A percentile compares a stretch with the other conserved stretches of the same genome.
Evolutionary conservation across 2,888 invertebrate species (phyloP).

Genomic region (Rhingia campestris): DNA sequence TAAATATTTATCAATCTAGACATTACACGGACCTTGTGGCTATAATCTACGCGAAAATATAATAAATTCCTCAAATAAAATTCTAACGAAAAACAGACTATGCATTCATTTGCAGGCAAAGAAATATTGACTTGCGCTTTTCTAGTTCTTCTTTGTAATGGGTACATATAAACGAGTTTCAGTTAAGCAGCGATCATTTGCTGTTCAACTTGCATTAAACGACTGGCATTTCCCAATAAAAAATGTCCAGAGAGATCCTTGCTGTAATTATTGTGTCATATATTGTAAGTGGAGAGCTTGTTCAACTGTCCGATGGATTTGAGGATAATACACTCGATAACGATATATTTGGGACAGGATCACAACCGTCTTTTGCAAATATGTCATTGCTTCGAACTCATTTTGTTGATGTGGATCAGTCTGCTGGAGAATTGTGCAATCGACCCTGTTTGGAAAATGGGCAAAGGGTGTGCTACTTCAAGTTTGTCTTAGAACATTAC

Average conservation of each 20-base stretch:
- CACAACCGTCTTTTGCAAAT: neutral
- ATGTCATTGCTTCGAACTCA: slow-evolving; percentile 1
- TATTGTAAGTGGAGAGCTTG: slow-evolving; percentile 2
- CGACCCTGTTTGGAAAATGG: slow-evolving; percentile 75
- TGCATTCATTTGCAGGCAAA: neutral
- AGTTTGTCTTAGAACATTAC: slow-evolving; percentile 82
- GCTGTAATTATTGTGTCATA: neutral
- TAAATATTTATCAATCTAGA: too few relatives aligned
- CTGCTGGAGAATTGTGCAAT: slow-evolving; percentile 78
- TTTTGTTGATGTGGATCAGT: slow-evolving; percentile 68
- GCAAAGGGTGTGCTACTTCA: slow-evolving; percentile 81
- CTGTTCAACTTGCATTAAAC: neutral
- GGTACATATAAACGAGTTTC: slow-evolving; percentile 16
- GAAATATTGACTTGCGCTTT: slow-evolving; percentile 37
- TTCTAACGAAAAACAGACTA: too few relatives aligned
- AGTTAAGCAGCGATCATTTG: slow-evolving; percentile 28
- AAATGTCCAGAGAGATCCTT: slow-evolving; percentile 1
- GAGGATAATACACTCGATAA: slow-evolving; percentile 27
- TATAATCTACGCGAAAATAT: too few relatives aligned
- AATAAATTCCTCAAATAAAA: too few relatives aligned
- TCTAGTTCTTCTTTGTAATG: neutral
- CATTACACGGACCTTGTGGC: too few relatives aligned
- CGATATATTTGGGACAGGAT: neutral
- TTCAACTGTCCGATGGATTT: neutral
- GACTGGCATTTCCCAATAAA: neutral